Conservation (phyloP, 2,797 vertebrate genomes). For the Crax fasciolata region DNA sequence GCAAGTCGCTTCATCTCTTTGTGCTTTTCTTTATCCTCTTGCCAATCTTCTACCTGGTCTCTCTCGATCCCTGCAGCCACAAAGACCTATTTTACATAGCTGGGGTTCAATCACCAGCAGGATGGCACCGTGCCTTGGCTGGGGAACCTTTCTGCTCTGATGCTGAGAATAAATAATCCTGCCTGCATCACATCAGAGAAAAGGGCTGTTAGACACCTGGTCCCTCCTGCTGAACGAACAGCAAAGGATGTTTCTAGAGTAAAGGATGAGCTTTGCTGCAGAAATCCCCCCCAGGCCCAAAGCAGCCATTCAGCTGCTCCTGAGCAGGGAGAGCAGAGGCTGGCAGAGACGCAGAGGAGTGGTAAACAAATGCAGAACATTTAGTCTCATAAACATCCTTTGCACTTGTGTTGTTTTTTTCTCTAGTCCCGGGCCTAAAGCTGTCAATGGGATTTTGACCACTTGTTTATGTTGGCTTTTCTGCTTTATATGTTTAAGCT, state of each 20-base stretch:
- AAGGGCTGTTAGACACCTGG: background rate
- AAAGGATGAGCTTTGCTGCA: background rate
- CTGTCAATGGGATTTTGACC: conserved; percentile 37
- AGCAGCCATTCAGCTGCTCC: background rate
- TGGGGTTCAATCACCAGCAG: background rate
- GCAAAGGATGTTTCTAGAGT: background rate
- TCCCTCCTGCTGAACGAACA: background rate
- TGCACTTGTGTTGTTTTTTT: conserved; percentile 24
- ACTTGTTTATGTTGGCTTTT: conserved; percentile 18
- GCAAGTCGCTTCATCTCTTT: background rate
- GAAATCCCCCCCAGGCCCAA: background rate
- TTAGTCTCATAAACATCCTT: conserved; percentile 69
- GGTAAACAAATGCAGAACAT: conserved; percentile 65
- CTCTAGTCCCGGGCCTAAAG: conserved; percentile 39
- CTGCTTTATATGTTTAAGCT: background rate
- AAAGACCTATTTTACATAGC: background rate
- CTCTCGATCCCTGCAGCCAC: background rate
- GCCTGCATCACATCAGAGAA: background rate
- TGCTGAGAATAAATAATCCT: background rate
- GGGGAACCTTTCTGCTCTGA: background rate
- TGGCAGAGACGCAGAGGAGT: conserved; percentile 38
- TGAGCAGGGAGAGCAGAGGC: background rate
- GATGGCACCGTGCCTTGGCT: background rate
- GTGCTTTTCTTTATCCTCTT: background rate
- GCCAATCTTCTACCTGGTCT: background rate